These are phyloP conservation scores for Atopsyche davidsoni DNA, from an alignment of 1,140 invertebrate genomes.

Conservation along the genomic window DNA sequence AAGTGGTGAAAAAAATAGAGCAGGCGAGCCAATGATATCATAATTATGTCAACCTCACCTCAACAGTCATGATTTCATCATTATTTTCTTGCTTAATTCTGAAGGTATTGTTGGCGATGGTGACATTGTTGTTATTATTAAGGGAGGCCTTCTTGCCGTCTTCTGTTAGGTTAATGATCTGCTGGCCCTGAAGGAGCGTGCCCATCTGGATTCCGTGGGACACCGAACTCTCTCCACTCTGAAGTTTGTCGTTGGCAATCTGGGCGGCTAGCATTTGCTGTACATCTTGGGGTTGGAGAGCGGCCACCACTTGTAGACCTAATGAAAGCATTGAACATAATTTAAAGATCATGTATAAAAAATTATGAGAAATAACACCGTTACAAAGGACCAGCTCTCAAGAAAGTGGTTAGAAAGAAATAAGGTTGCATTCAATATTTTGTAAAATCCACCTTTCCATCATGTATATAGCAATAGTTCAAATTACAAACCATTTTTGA, in stretches of 20 bases:
- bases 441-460: too few relatives aligned
- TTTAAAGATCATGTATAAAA: too few relatives aligned
- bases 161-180: conserved; percentile 47
- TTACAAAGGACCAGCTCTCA: too few relatives aligned
- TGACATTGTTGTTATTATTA: conserved; percentile 36
- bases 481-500: too few relatives aligned
- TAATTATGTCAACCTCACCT: conserved; percentile 38
- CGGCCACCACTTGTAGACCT: conserved; percentile 59
- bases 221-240: conserved; percentile 5
- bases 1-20: too few relatives aligned
- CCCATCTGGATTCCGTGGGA: conserved; percentile 18
- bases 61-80: conserved; percentile 35
- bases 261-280: conserved; percentile 43
- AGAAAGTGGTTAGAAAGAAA: too few relatives aligned
- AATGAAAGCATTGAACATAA: conserved; percentile 30
- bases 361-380: too few relatives aligned
- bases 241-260: too few relatives aligned
- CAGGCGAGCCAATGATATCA: background rate
- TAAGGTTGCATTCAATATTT: too few relatives aligned
- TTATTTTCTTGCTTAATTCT: conserved; percentile 46
- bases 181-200: conserved; percentile 35
- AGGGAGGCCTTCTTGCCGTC: conserved; percentile 46
- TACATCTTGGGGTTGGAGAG: conserved; percentile 59
- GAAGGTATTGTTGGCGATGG: conserved; percentile 29
- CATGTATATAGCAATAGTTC: too few relatives aligned